Percentiles rank a stretch among this genome's conserved stretches.
phyloP scores from a whole-genome alignment of 2,113 vertebrate species.

The Mugil cephalus region DNA sequence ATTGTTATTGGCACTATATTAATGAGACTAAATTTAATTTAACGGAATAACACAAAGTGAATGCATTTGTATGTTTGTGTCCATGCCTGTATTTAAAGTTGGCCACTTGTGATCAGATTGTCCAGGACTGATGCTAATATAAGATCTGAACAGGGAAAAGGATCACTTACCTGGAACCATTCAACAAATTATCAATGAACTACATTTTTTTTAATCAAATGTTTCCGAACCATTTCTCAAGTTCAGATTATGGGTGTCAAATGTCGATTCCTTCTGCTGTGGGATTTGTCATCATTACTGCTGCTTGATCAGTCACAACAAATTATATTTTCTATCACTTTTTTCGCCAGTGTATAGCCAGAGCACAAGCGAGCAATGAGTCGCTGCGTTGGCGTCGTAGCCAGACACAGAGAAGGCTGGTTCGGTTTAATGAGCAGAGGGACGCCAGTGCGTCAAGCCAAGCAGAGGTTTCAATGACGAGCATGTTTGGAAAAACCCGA shows the following conservation, averaged over 20 bases:
- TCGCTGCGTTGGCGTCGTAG: constrained; percentile 12
- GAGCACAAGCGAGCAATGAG: constrained; percentile 42
- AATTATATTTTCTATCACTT: constrained; percentile 33
- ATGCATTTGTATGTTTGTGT: too few relatives aligned
- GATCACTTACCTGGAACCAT: not conserved
- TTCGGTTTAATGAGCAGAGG: constrained; percentile 7
- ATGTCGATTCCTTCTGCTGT: constrained; percentile 29
- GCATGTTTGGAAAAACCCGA: not conserved
- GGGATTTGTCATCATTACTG: constrained; percentile 45
- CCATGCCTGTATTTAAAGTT: too few relatives aligned
- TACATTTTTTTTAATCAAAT: not conserved
- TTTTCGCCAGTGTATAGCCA: constrained; percentile 32
- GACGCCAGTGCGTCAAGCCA: constrained; percentile 7
- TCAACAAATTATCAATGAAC: not conserved
- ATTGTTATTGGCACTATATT: too few relatives aligned
- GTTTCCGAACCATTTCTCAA: constrained; percentile 19
- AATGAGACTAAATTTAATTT: too few relatives aligned
- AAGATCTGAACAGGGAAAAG: too few relatives aligned
- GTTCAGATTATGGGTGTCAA: constrained; percentile 8
- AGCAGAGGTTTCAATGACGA: constrained; percentile 34
- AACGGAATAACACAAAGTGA: too few relatives aligned
- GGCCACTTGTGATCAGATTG: too few relatives aligned
- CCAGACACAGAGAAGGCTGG: constrained; percentile 14
- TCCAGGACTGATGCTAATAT: too few relatives aligned
- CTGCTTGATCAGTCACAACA: constrained; percentile 11